These are phyloP conservation scores for Ptychadena robeensis DNA, from an alignment of 2,797 vertebrate genomes.

Conservation along the genomic window DNA sequence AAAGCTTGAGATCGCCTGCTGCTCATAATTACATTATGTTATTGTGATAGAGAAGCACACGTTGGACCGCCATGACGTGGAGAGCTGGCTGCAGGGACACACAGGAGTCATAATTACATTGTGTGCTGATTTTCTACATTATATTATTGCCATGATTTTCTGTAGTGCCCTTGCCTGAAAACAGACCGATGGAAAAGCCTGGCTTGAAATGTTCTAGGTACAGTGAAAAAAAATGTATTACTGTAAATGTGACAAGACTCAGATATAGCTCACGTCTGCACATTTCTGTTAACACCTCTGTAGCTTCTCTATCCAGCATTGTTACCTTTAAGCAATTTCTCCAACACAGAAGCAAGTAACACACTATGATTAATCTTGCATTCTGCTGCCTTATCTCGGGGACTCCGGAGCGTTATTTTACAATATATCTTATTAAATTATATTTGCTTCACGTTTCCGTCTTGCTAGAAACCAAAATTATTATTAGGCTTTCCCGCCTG, in stretches of 20 bases:
- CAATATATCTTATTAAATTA: slow-evolving; percentile 33
- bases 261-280: no score
- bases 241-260: background rate
- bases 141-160: background rate
- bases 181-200: background rate
- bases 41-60: background rate
- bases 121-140: background rate
- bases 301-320: background rate
- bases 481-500: slow-evolving; percentile 30
- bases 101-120: background rate
- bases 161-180: background rate
- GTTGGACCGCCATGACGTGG: background rate
- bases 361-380: slow-evolving; percentile 10
- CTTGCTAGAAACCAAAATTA: slow-evolving; percentile 34
- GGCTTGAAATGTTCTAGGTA: background rate
- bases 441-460: slow-evolving; percentile 38
- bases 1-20: background rate
- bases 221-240: background rate
- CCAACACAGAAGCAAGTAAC: background rate
- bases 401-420: slow-evolving; percentile 13
- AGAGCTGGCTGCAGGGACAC: background rate
- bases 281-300: background rate
- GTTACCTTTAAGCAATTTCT: slow-evolving; percentile 15
- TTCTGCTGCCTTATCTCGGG: slow-evolving; percentile 7
- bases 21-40: background rate